Percentiles rank a stretch among this genome's conserved stretches.
Conservation (phyloP, 53 echinoderm and acorn worm species). For the Hippasteria phrygiana region DNA sequence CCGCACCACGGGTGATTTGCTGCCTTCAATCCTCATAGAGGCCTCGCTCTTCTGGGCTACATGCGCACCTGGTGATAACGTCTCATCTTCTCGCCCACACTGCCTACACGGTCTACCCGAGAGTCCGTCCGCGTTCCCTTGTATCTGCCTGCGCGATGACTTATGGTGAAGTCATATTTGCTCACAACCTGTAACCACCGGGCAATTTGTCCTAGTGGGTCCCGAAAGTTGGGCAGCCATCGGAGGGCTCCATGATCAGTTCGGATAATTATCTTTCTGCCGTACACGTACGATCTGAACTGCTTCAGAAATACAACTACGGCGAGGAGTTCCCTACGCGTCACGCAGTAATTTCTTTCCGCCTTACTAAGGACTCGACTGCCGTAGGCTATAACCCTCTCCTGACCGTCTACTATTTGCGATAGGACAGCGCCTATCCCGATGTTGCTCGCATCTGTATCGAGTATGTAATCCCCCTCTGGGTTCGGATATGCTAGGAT, state of each 20-base stretch:
- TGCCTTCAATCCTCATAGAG: not conserved
- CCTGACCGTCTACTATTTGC: constrained; percentile 56
- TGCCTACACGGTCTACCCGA: constrained; percentile 21
- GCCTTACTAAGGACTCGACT: constrained; percentile 53
- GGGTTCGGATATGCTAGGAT: constrained; percentile 12
- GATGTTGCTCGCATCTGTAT: constrained; percentile 18
- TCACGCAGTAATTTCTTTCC: constrained; percentile 60
- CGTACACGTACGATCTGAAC: constrained; percentile 33
- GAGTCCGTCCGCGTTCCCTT: constrained; percentile 45
- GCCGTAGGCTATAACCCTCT: constrained; percentile 56
- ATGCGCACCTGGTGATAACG: not conserved
- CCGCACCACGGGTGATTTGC: not conserved
- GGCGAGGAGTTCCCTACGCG: constrained; percentile 55
- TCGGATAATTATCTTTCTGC: constrained; percentile 16
- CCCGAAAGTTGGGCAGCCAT: constrained; percentile 48
- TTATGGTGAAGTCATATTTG: constrained; percentile 37
- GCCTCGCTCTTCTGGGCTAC: not conserved
- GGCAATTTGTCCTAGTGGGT: constrained; percentile 55
- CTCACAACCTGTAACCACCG: constrained; percentile 41
- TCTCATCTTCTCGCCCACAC: constrained; percentile 23
- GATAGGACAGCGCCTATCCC: constrained; percentile 68
- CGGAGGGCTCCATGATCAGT: constrained; percentile 46
- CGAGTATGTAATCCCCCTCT: constrained; percentile 37
- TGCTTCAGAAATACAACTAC: constrained; percentile 51
- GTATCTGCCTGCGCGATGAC: constrained; percentile 37